Conservation (phyloP, 2,113 vertebrate species). For the Rhineura floridana region DNA sequence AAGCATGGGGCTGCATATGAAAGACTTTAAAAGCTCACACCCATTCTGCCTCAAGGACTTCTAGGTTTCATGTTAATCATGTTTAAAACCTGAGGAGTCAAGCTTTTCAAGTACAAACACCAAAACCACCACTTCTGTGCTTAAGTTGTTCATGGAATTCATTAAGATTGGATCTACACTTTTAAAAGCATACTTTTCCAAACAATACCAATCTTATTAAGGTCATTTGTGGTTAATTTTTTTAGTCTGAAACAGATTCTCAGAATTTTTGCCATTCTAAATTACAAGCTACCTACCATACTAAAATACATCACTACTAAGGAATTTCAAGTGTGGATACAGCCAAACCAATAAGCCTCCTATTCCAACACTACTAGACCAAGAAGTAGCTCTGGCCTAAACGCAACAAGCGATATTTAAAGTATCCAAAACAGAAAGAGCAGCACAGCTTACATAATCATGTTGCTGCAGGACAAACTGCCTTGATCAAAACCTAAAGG, state of each 20-base stretch:
- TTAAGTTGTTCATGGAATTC: conserved; percentile 35
- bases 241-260: conserved; percentile 34
- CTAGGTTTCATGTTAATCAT: accelerated
- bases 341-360: conserved; percentile 27
- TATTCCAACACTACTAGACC: background rate
- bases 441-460: background rate
- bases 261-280: conserved; percentile 47
- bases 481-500: background rate
- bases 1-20: background rate
- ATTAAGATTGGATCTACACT: conserved; percentile 37
- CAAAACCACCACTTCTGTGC: background rate
- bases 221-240: conserved; percentile 47
- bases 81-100: conserved; percentile 4
- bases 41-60: background rate
- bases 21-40: background rate
- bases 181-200: conserved; percentile 21
- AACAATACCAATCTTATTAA: conserved; percentile 55
- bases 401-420: background rate
- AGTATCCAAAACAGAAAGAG: background rate
- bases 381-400: background rate
- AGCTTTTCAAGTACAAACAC: conserved; percentile 20
- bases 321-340: conserved; percentile 47
- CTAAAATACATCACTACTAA: conserved; percentile 28
- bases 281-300: conserved; percentile 48
- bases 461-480: background rate